Evolutionary conservation across 2,797 vertebrate species (phyloP).

Genomic region (Hydrolagus colliei): DNA sequence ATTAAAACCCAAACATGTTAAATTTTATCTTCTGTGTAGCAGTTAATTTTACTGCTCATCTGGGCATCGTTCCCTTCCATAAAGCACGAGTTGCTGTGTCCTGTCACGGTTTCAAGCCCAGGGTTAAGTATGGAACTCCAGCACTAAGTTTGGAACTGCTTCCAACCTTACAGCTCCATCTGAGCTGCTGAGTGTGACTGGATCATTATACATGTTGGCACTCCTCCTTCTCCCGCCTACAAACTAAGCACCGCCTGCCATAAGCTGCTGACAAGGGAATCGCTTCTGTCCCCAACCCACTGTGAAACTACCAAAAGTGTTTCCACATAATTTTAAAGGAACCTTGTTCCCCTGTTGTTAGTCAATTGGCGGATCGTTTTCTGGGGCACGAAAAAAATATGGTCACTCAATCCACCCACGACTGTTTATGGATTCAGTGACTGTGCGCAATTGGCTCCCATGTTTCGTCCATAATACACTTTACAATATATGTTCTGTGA

Average conservation of each 20-base stretch:
- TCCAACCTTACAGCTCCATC: background rate
- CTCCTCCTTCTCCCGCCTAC: slow-evolving; percentile 4
- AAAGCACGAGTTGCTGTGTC: background rate
- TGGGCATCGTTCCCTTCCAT: background rate
- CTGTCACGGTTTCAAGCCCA: background rate
- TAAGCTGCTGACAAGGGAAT: background rate
- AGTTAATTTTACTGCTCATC: slow-evolving; percentile 7
- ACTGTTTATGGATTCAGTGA: too few species aligned
- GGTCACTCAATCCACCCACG: too few species aligned
- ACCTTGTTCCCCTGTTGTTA: background rate
- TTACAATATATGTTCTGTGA: too few species aligned
- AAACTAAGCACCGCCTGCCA: background rate
- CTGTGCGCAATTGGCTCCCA: too few species aligned
- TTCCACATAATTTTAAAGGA: background rate
- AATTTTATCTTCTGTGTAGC: slow-evolving; percentile 5
- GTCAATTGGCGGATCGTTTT: too few species aligned
- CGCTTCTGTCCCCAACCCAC: background rate
- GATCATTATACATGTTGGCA: background rate
- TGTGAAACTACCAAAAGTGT: background rate
- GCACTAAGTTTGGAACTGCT: background rate
- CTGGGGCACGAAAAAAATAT: too few species aligned
- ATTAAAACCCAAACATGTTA: background rate
- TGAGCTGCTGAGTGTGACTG: background rate
- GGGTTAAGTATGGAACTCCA: background rate
- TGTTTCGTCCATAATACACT: too few species aligned